Base-by-base conservation (phyloP, 1,140 invertebrate genomes). In the Prorops nasuta region DNA sequence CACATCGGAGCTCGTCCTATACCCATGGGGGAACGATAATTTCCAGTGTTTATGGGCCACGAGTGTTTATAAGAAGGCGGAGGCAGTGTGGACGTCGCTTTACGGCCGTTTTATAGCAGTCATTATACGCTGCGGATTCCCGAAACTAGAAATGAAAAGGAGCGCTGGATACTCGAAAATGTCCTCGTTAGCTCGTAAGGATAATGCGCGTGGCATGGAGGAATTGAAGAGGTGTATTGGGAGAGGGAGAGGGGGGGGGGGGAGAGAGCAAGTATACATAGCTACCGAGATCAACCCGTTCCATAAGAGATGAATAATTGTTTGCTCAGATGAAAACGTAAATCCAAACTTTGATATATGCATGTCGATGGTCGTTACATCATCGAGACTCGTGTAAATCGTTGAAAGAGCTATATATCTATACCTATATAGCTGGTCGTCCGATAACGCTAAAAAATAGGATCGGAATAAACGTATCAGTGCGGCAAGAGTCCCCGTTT, bases 131-230 rank as follows among this genome's bases (percentile, higher is more conserved):
- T 36, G 18, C 22, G 45, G 44, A 61, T 66, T 63, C 47, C 57
- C 59, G 40, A 69, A 68, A 68, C 54, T 61, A 56, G 49, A 58
- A 59, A 54, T 50, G 50, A 61, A 49, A 61, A 39, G 42, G 44
- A 58, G 45, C 28, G 22, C 19, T 18, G 14, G 7, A 22, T 3
- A n/a, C 24, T 39, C 37, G 20, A 28, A 16, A 44, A 16, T 22
- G 28, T 35, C 38, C 34, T 50, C 41, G 24, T 41, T 40, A 39
- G 44, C 15, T 15, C 43, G n/a, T n/a, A n/a, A n/a, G n/a, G n/a
- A n/a, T n/a, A n/a, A n/a, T n/a, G n/a, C n/a, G n/a, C n/a, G n/a
- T n/a, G n/a, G n/a, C n/a, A n/a, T n/a, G 24, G 24, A 10, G 24
- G 35, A 17, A 4, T 28, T 10, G 24, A 28, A 28, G 24, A 10